A percentile compares a stretch with the other conserved stretches of the same genome.
These are phyloP conservation scores for Artemia franciscana DNA, from an alignment of 1,140 invertebrate genomes.

Conservation along the genomic window DNA sequence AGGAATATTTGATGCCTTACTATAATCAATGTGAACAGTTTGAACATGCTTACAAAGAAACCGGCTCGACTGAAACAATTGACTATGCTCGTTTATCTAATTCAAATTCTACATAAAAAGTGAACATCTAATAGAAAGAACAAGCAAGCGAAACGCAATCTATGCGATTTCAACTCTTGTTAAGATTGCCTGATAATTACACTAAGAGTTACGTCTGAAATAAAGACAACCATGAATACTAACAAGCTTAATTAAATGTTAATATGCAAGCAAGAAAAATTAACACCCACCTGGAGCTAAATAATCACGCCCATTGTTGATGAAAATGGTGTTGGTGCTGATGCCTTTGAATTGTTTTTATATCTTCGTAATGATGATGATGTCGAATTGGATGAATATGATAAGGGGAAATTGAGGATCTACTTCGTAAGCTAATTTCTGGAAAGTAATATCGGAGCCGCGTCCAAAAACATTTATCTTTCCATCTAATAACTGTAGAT, in stretches of 20 bases:
- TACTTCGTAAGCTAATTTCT: slow-evolving; percentile 19
- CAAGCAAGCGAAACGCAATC: background rate
- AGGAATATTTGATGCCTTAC: background rate
- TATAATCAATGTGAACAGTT: background rate
- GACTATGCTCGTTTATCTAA: background rate
- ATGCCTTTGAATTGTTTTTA: background rate
- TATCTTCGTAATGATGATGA: background rate
- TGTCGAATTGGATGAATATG: background rate
- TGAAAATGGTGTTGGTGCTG: background rate
- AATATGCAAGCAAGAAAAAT: background rate
- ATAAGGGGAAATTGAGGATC: background rate
- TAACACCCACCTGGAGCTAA: background rate
- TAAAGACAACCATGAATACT: background rate
- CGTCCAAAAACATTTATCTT: slow-evolving; percentile 80
- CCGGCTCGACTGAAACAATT: background rate
- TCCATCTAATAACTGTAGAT: slow-evolving; percentile 65
- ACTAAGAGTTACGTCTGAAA: background rate
- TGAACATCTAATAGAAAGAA: background rate
- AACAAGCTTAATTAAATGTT: background rate
- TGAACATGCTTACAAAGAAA: background rate
- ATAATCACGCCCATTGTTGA: background rate
- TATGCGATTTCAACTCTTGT: background rate
- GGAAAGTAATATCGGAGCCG: slow-evolving; percentile 77
- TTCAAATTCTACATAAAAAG: background rate
- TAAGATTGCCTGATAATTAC: background rate